These are phyloP conservation scores for Drosophila anomalata DNA, from an alignment of 2,888 invertebrate genomes.

Conservation along the genomic window DNA sequence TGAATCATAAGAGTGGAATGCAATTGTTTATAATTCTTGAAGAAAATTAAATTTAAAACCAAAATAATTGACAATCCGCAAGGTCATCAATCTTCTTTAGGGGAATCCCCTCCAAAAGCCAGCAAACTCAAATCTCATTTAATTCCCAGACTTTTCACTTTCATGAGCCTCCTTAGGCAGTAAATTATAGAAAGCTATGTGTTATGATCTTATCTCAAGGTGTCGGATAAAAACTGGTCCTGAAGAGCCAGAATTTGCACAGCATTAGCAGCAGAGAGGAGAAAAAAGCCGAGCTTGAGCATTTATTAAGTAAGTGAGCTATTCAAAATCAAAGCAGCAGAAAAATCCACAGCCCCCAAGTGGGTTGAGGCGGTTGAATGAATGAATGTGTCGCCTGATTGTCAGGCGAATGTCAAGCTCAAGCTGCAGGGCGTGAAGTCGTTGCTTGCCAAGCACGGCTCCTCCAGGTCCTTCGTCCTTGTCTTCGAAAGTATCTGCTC, in stretches of 20 bases:
- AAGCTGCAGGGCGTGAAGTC: conserved; percentile 26
- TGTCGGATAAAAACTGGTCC: background rate
- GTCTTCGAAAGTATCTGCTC: conserved; percentile 3
- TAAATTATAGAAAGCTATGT: conserved; percentile 52
- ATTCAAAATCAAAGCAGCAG: conserved; percentile 73
- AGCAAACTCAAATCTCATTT: background rate
- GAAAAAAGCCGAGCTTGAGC: conserved; percentile 32
- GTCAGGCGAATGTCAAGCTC: conserved; percentile 53
- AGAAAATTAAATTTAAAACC: background rate
- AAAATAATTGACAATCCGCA: background rate
- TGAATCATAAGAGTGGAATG: too few species aligned
- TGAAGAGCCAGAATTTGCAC: conserved; percentile 59
- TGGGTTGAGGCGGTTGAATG: conserved; percentile 14
- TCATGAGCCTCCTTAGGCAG: conserved; percentile 8
- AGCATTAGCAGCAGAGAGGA: conserved; percentile 48
- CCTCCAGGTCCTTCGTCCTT: background rate
- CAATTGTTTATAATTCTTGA: too few species aligned
- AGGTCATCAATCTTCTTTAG: background rate
- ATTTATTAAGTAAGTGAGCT: conserved; percentile 73
- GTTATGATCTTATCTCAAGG: conserved; percentile 61
- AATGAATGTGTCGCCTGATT: conserved; percentile 47
- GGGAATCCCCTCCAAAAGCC: background rate
- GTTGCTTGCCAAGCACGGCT: conserved; percentile 15
- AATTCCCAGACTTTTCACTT: conserved; percentile 6
- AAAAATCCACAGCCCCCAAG: conserved; percentile 54